Evolutionary conservation across 1,140 invertebrate genomes (phyloP).

Genomic region (Zaprionus capensis): DNA sequence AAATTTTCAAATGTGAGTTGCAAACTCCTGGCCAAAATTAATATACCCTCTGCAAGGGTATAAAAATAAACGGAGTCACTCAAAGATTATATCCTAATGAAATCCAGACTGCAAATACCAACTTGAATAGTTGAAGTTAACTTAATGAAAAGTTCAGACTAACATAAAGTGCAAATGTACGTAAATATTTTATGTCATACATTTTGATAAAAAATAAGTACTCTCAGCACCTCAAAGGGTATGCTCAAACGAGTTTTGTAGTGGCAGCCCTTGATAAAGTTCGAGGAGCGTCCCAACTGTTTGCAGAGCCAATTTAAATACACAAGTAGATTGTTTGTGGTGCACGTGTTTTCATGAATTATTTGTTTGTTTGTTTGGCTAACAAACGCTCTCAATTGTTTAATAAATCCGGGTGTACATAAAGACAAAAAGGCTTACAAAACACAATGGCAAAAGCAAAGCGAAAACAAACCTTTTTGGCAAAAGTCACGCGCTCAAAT

Average conservation of each 20-base stretch:
- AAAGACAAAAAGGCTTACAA: slow-evolving; percentile 38
- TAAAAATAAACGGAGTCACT: too few species aligned
- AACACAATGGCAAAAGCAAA: slow-evolving; percentile 14
- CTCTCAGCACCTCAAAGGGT: not conserved
- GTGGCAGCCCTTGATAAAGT: not conserved
- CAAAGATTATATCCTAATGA: too few species aligned
- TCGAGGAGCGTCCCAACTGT: slow-evolving; percentile 1
- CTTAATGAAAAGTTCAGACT: not conserved
- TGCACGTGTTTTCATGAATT: slow-evolving; percentile 23
- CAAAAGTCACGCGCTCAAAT: slow-evolving; percentile 54
- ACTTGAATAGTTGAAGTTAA: not conserved
- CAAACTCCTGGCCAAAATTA: too few species aligned
- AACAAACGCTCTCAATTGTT: slow-evolving; percentile 21
- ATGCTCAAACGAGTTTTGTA: not conserved
- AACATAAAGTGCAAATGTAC: not conserved
- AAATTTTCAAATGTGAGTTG: too few species aligned
- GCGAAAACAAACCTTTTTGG: slow-evolving; percentile 31
- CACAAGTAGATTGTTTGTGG: not conserved
- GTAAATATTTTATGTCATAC: not conserved
- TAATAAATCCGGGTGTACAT: slow-evolving; percentile 29
- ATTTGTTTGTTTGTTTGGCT: slow-evolving; percentile 31
- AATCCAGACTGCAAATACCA: too few species aligned
- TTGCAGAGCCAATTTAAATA: slow-evolving; percentile 4
- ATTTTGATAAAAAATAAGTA: too few species aligned
- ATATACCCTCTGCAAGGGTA: too few species aligned